Percentiles rank a stretch among this genome's conserved stretches.
Evolutionary conservation across 1,140 invertebrate genomes (phyloP).

Genomic region (Yoshiicerus persimilis): DNA sequence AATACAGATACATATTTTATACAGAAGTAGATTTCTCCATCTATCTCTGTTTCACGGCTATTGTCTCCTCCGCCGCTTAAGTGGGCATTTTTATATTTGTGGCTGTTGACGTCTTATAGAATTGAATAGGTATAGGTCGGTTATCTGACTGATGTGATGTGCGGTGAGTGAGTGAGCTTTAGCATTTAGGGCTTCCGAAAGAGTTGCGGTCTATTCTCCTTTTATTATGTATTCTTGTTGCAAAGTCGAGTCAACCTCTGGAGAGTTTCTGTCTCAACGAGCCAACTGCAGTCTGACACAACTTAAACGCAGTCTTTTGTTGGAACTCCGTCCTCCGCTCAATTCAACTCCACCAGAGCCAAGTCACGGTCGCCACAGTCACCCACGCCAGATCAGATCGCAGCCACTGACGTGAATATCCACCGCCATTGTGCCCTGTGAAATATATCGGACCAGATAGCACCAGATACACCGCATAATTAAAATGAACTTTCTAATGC

Average conservation of each 20-base stretch:
- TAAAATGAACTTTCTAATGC: not conserved
- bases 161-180: not conserved
- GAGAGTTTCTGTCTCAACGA: not conserved
- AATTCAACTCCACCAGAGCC: not conserved
- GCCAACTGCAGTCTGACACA: not conserved
- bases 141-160: not conserved
- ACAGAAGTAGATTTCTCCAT: not conserved
- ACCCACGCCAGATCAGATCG: no score
- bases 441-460: not conserved
- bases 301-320: no score
- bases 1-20: not conserved
- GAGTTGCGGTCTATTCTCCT: not conserved
- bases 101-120: no score
- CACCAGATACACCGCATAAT: not conserved
- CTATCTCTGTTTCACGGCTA: not conserved
- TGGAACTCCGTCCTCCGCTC: not conserved
- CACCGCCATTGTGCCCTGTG: not conserved
- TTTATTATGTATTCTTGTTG: not conserved
- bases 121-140: not conserved
- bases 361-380: no score
- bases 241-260: not conserved
- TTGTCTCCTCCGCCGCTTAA: not conserved
- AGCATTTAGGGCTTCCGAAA: not conserved
- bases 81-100: no score
- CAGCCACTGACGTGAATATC: not conserved